Evolutionary conservation across 2,797 vertebrate genomes (phyloP).

Genomic region (Anolis apletophallus): DNA sequence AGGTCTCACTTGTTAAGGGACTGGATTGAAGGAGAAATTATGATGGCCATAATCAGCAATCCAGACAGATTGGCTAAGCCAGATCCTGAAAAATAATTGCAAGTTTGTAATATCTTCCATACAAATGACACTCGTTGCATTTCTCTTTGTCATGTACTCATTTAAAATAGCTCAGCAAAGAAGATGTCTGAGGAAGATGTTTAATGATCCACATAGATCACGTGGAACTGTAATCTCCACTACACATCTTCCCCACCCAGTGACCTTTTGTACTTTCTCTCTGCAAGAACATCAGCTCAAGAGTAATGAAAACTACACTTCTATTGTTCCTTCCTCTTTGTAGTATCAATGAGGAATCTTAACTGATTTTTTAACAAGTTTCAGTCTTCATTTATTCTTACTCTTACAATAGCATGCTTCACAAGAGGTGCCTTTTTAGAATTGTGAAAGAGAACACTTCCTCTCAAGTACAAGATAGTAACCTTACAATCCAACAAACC

Average conservation of each 20-base stretch:
- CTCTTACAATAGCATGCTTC: not conserved
- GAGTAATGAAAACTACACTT: not conserved
- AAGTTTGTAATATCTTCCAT: not conserved
- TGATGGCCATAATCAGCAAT: not conserved
- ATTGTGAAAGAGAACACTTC: not conserved
- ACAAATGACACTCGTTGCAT: not conserved
- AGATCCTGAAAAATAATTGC: not conserved
- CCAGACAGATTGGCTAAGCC: not conserved
- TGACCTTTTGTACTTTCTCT: not conserved
- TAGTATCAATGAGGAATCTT: not conserved
- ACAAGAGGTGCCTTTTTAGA: not conserved
- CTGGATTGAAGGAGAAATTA: not conserved
- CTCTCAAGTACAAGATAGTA: not conserved
- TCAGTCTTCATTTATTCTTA: not conserved
- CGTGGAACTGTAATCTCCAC: not conserved
- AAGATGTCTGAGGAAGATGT: not conserved
- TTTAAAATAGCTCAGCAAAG: not conserved
- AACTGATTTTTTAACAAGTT: slow-evolving; percentile 2
- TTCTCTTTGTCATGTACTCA: not conserved
- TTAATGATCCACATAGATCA: not conserved
- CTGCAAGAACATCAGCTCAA: not conserved
- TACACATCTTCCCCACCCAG: not conserved
- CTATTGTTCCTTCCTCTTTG: not conserved
- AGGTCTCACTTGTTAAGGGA: not conserved
- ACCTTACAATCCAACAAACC: not conserved